Evolutionary conservation across 2,888 invertebrate species (phyloP).

Genomic region (Harmothoe impar): DNA sequence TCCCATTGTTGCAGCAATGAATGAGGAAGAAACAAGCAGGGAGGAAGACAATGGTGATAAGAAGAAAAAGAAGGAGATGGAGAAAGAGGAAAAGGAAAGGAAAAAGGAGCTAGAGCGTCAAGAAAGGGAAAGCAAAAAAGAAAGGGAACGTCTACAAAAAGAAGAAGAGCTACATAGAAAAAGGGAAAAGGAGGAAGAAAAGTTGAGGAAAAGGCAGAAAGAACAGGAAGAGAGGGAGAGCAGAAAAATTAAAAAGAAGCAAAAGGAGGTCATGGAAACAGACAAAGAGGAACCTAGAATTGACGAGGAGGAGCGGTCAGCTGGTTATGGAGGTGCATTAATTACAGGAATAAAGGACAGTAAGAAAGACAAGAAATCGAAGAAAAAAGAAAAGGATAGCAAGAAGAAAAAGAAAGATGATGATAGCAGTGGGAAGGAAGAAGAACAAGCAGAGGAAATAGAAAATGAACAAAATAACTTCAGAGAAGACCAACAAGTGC

Average conservation of each 20-base stretch:
- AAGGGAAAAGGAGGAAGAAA: conserved; percentile 42
- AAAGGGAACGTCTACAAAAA: background rate
- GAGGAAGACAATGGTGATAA: background rate
- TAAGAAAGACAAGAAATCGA: background rate
- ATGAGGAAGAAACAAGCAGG: background rate
- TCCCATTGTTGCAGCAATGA: background rate
- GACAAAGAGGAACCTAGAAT: background rate
- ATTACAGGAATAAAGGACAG: background rate
- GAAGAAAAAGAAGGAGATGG: conserved; percentile 34
- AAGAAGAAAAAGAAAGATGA: conserved; percentile 15
- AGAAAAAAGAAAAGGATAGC: conserved; percentile 19
- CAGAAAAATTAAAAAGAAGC: background rate
- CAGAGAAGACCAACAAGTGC: background rate
- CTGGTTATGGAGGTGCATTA: background rate
- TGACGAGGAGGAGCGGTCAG: background rate
- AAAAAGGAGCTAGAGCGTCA: background rate
- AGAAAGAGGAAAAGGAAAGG: conserved; percentile 6
- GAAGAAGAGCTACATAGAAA: background rate
- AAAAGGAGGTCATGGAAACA: background rate
- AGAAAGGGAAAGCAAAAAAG: conserved; percentile 5
- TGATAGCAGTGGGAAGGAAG: background rate
- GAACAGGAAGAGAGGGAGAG: background rate
- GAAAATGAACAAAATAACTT: background rate
- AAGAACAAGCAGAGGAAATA: background rate
- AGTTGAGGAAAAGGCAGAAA: conserved; percentile 22